Base-by-base conservation (phyloP, 2,113 vertebrate species). In the Uropsilus gracilis region DNA sequence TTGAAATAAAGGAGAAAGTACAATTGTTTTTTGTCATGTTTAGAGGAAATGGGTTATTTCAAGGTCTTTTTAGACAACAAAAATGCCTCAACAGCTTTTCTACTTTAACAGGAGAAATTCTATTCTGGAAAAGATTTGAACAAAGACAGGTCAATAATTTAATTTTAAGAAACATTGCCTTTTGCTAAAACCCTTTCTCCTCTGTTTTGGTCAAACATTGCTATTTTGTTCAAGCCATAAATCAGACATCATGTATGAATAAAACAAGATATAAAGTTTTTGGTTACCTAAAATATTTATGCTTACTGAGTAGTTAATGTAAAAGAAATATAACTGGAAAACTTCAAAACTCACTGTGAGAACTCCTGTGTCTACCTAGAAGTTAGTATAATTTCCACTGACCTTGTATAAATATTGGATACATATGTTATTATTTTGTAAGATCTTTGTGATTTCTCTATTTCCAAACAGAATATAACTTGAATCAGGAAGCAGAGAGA, bases 1-100 rank as follows among this genome's bases (percentile, higher is more conserved):
- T 72, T 85, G 87, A 91, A 87, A 93, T n/a, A 83, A 61, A 24
- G 17, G n/a, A 81, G 28, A 64, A 48, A 86, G 63, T 44, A 32
- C 24, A 80, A 22, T 86, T 81, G 53, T 78, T 63, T 39, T 87
- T 89, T 86, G 71, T 68, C 53, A 1, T 34, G 28, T 93, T 93
- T 75, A 81, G n/a, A 94, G 44, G 53, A 93, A 83, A 83, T 69
- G 63, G 39, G 86, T 95, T 93, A 59, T 89, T 94, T 90, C 53
- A 64, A 85, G 24, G 2, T 24, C 30, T 94, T 92, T 75, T 69
- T 6, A 90, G 66, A 91, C 37, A 94, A 68, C n/a, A 77, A 78
- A 96, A 92, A 82, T 57, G 12, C n/a, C 71, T 93, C 13, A 42
- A 26, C 24, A n/a, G 39, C 3, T 69, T 83, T 93, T 76, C 53